A percentile compares a stretch with the other conserved stretches of the same genome.
Evolutionary conservation across 1,140 invertebrate genomes (phyloP).

Genomic region (Lasaia peninsularis): DNA sequence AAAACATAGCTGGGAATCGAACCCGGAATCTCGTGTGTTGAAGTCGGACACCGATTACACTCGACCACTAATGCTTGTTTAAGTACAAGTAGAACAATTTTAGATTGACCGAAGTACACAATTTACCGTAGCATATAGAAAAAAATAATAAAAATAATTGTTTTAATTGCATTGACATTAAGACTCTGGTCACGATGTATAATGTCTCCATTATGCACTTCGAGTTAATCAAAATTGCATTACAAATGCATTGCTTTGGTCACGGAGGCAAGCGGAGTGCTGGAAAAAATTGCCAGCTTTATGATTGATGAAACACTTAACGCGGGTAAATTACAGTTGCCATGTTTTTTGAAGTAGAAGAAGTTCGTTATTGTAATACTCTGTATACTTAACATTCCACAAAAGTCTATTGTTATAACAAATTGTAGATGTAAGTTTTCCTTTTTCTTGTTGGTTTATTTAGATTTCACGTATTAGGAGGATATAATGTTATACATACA

Average conservation of each 20-base stretch:
- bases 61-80: no score
- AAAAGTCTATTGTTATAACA: no score
- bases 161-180: conserved; percentile 23
- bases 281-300: conserved; percentile 43
- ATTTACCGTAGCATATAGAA: no score
- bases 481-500: no score
- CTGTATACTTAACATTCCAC: not conserved
- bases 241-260: conserved; percentile 52
- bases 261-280: conserved; percentile 42
- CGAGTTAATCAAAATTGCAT: conserved; percentile 70
- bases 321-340: not conserved
- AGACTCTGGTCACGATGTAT: conserved; percentile 36
- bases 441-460: no score
- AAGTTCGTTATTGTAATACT: not conserved
- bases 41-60: no score
- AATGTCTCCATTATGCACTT: conserved; percentile 55
- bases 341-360: conserved; percentile 1
- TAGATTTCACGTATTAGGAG: no score
- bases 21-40: no score
- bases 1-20: no score
- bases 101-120: no score
- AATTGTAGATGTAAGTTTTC: no score
- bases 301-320: conserved; percentile 47
- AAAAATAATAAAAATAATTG: not conserved
- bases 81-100: no score